Base-by-base conservation (phyloP, 2,888 invertebrate species). In the Luffia ferchaultella region DNA sequence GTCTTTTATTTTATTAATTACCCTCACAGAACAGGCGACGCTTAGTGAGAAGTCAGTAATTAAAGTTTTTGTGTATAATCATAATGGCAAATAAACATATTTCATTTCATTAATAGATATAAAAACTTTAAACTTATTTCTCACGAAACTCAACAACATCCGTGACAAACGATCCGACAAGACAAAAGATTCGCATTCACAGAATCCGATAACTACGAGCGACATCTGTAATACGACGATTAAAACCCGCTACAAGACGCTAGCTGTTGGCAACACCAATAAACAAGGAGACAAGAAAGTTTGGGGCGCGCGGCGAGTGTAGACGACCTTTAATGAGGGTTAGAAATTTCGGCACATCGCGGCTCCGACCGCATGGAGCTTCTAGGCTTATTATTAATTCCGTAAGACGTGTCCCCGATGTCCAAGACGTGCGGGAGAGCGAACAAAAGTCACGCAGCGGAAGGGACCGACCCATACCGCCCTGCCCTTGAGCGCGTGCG, bases 351-450 rank as follows among this genome's bases (percentile, higher is more conserved):
- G 73, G 75, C 78, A 80, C 82, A 77, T 77, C 75, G 77, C 75
- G 76, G 73, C 71, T 73, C 66, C 73, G 76, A 80, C 82, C 83
- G 66, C 82, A 82, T 68, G 73, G 46, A 43, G 53, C 71, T 73
- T 75, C 79, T 77, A 76, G 79, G 83, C 82, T 85, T 85, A 85
- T 85, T 85, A 85, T 85, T 84, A 85, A 85, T 85, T 85, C 85
- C 68, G 80, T 82, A 83, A 84, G 85, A 85, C 82, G 76, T 82
- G 82, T 76, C 80, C 83, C 82, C 84, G 79, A 84, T 85, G 85
- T 84, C 85, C 85, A 78, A 77, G 83, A 84, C 84, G 84, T 85
- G 85, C 68, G 75, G 82, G 76, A 83, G 84, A 80, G 80, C 76
- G 73, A 80, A 79, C 83, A 83, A 83, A 85, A 84, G 82, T 83